These are phyloP conservation scores for Heptranchias perlo DNA, from an alignment of 2,113 vertebrate genomes.

Conservation along the genomic window DNA sequence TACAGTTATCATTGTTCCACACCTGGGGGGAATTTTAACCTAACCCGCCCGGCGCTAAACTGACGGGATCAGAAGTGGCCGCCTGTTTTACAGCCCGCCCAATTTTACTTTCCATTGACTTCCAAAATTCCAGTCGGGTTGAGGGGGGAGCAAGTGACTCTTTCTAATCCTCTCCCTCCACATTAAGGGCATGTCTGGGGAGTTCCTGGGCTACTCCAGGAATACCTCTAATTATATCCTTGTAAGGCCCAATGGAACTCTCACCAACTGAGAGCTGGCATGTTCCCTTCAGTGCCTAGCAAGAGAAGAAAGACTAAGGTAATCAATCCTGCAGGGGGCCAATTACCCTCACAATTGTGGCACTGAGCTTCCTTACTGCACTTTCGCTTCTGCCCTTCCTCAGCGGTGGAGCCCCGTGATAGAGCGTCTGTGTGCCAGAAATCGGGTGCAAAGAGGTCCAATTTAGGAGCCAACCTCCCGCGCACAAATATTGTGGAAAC, in stretches of 20 bases:
- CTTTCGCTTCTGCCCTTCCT: not conserved
- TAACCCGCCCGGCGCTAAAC: not conserved
- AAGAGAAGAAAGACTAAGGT: not conserved
- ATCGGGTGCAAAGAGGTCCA: not conserved
- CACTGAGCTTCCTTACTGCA: not conserved
- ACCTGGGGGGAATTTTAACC: not conserved
- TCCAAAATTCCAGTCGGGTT: slow-evolving; percentile 8
- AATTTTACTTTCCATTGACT: not conserved
- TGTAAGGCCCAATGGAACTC: not conserved
- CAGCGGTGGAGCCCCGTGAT: not conserved
- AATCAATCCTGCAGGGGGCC: not conserved
- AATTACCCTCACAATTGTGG: not conserved
- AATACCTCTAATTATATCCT: not conserved
- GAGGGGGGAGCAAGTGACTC: not conserved
- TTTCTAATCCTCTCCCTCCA: not conserved
- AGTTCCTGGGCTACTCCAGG: not conserved
- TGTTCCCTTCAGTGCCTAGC: not conserved
- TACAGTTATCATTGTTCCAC: not conserved
- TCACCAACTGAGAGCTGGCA: not conserved
- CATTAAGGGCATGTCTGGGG: not conserved
- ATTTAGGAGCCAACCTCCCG: not conserved
- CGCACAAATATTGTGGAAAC: not conserved
- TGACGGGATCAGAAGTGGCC: not conserved
- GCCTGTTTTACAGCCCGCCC: not conserved
- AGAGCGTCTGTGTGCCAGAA: not conserved